These are phyloP conservation scores for Mixornis gularis DNA, from an alignment of 2,113 vertebrate species.

Conservation along the genomic window DNA sequence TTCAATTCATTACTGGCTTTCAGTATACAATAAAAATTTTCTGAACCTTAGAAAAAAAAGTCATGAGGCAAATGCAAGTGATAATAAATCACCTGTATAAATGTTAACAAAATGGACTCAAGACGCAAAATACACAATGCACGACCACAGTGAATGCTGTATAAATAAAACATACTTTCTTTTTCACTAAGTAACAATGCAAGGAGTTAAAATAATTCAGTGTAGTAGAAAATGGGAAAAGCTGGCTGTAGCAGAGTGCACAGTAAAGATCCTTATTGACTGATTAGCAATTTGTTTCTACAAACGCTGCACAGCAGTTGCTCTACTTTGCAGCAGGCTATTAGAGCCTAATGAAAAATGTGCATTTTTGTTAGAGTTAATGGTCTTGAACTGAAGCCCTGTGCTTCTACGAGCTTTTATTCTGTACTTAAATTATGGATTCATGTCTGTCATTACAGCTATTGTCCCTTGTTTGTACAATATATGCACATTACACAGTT, in stretches of 20 bases:
- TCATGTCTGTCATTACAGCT: not conserved
- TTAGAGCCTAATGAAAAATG: constrained; percentile 71
- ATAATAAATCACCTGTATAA: constrained; percentile 22
- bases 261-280: constrained; percentile 41
- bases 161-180: constrained; percentile 58
- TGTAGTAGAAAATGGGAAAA: constrained; percentile 55
- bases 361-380: constrained; percentile 69
- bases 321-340: constrained; percentile 46
- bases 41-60: not conserved
- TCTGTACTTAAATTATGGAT: constrained; percentile 8
- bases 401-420: not conserved
- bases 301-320: constrained; percentile 68
- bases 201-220: constrained; percentile 59
- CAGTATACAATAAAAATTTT: constrained; percentile 19
- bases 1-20: constrained; percentile 24
- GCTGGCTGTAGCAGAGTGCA: constrained; percentile 18
- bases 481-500: not conserved
- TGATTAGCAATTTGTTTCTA: constrained; percentile 70
- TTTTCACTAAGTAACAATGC: constrained; percentile 49
- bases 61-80: not conserved
- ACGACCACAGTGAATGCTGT: not conserved
- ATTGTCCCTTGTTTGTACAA: not conserved
- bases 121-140: constrained; percentile 1
- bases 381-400: constrained; percentile 51
- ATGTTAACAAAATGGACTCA: not conserved